Evolutionary conservation across 2,888 invertebrate species (phyloP), one percentile per base, ranked within the genome.

Genomic region (Cerastoderma edule): DNA sequence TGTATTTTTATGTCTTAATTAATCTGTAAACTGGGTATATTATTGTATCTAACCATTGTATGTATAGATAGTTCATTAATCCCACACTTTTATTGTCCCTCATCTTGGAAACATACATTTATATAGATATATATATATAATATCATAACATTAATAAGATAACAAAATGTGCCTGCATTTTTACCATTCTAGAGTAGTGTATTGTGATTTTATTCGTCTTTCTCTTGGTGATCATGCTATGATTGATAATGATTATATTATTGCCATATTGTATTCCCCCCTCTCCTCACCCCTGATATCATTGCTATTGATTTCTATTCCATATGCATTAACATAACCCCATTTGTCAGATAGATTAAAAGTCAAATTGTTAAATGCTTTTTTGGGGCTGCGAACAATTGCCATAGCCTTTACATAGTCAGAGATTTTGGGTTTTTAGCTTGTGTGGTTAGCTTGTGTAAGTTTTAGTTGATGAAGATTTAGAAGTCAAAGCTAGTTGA

Each of bases 161-260:
- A 4, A 56, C 56, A 56, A 56, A 33, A 60, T 60, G 60, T 60
- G 60, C 60, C 60, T 60, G 60, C 60, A 60, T 60, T 60, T 60
- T 39, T 33, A 60, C 13, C 60, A 39, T 39, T 32, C n/a, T 57
- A 57, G 57, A 32, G 33, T 32, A 56, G 53, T 22, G 32, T 60
- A 60, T 60, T 33, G 33, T 60, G 56, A 24, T n/a, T 24, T 56
- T 32, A n/a, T 56, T 27, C 32, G 24, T 27, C 6, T 24, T 56
- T 56, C 2, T 32, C 32, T 16, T 32, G n/a, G 16, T 56, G 32
- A 56, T 28, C 56, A 56, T 56, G 32, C 56, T 56, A 56, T 56
- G 19, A 39, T 39, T 39, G 16, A 39, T 39, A 39, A 13, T 39
- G 16, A 39, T 16, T 39, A 50, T 50, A n/a, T 50, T 32, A 57